phyloP scores from a whole-genome alignment of 2,888 invertebrate species.

The Vanessa cardui region DNA sequence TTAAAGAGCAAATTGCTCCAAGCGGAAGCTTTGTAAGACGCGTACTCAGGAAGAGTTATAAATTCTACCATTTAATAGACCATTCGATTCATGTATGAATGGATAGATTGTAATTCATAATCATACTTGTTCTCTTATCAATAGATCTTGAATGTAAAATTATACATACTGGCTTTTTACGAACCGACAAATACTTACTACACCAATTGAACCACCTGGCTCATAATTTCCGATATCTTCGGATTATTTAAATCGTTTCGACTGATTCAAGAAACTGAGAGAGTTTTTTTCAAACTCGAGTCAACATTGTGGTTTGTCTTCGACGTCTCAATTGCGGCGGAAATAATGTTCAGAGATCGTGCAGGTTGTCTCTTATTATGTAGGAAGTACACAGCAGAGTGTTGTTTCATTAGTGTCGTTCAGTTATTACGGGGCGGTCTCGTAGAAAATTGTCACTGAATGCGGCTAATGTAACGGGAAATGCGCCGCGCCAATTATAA shows the following conservation, averaged over 20 bases:
- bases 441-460: constrained; percentile 62
- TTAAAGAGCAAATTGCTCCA: constrained; percentile 42
- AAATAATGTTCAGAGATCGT: constrained; percentile 53
- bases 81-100: constrained; percentile 43
- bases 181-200: neutral
- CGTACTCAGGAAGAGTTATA: constrained; percentile 36
- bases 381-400: constrained; percentile 55
- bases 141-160: neutral
- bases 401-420: constrained; percentile 67
- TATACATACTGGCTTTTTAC: neutral
- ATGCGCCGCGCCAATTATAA: constrained; percentile 65
- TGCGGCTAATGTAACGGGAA: constrained; percentile 71
- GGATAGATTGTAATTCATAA: constrained; percentile 33
- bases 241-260: constrained; percentile 19
- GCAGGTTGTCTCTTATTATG: constrained; percentile 61
- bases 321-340: constrained; percentile 43
- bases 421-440: constrained; percentile 63
- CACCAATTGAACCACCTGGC: neutral
- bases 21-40: constrained; percentile 42
- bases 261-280: constrained; percentile 22
- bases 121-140: neutral
- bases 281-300: constrained; percentile 20
- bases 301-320: constrained; percentile 36
- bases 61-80: constrained; percentile 38
- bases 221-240: neutral